phyloP scores from a whole-genome alignment of 2,113 vertebrate genomes.

The Neodon shergylaensis region DNA sequence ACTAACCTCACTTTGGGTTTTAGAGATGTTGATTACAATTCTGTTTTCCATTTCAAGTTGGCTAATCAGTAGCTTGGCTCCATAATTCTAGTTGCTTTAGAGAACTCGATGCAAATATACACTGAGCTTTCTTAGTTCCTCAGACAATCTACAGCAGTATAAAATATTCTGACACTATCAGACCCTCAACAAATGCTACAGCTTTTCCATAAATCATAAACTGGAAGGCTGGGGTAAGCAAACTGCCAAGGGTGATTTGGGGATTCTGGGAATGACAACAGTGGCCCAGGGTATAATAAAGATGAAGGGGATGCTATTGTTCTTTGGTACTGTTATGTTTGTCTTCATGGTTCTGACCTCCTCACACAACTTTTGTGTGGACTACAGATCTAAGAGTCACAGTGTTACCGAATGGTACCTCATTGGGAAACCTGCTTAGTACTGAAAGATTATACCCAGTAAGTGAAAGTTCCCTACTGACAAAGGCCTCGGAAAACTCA shows the following conservation, averaged over 20 bases:
- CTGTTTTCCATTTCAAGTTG: not conserved
- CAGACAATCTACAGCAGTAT: not conserved
- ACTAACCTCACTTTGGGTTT: not conserved
- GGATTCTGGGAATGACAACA: not conserved
- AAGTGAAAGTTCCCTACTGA: conserved; percentile 24
- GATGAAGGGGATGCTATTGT: not conserved
- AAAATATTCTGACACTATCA: not conserved
- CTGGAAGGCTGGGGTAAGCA: not conserved
- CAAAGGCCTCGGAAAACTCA: not conserved
- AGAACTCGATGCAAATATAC: not conserved
- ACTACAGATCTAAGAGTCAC: not conserved
- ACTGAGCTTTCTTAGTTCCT: not conserved
- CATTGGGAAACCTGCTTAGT: not conserved
- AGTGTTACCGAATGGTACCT: conserved; percentile 12
- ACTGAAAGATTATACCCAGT: not conserved
- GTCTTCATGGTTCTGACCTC: not conserved
- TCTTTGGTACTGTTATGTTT: not conserved
- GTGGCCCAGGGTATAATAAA: not conserved
- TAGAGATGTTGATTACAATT: not conserved
- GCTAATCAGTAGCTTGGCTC: not conserved
- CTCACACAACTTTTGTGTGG: not conserved
- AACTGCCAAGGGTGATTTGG: not conserved
- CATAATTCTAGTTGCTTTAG: not conserved
- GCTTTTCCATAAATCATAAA: not conserved
- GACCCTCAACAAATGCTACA: not conserved